A percentile compares a stretch with the other conserved stretches of the same genome.
These are phyloP conservation scores for Poicephalus gulielmi DNA, from an alignment of 2,113 vertebrate genomes.

Conservation along the genomic window DNA sequence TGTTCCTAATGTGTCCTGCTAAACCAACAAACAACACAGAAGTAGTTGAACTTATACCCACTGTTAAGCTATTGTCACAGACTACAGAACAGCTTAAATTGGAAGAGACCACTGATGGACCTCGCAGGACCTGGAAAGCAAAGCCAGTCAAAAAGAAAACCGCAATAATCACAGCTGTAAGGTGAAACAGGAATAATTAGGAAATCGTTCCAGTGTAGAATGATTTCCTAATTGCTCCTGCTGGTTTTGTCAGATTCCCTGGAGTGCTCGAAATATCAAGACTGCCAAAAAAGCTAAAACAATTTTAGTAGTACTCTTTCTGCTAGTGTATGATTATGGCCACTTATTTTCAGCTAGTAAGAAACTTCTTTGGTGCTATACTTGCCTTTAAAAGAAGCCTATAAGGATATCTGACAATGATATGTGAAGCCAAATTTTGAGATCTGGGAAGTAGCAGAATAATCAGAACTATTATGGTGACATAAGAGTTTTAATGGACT, in stretches of 20 bases:
- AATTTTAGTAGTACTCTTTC: background rate
- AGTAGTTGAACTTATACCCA: background rate
- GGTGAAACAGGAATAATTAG: background rate
- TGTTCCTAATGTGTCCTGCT: background rate
- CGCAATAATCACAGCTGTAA: background rate
- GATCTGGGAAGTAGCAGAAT: background rate
- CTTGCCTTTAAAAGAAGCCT: background rate
- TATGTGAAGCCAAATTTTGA: background rate
- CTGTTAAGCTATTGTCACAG: background rate
- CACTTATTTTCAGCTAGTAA: background rate
- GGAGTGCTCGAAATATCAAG: background rate
- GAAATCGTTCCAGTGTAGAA: background rate
- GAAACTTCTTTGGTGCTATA: background rate
- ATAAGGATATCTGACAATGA: background rate
- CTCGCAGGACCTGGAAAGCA: background rate
- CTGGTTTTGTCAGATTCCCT: background rate
- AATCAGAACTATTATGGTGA: background rate
- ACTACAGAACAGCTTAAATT: background rate
- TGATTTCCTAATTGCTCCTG: background rate
- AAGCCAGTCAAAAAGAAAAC: background rate
- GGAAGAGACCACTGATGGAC: accelerated
- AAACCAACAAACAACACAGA: background rate
- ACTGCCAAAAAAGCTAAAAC: background rate
- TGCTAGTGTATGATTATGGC: background rate
- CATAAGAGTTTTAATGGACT: background rate